A percentile compares a stretch with the other conserved stretches of the same genome.
phyloP scores from a whole-genome alignment of 1,140 invertebrate genomes.

The Brachionus manjavacas region DNA sequence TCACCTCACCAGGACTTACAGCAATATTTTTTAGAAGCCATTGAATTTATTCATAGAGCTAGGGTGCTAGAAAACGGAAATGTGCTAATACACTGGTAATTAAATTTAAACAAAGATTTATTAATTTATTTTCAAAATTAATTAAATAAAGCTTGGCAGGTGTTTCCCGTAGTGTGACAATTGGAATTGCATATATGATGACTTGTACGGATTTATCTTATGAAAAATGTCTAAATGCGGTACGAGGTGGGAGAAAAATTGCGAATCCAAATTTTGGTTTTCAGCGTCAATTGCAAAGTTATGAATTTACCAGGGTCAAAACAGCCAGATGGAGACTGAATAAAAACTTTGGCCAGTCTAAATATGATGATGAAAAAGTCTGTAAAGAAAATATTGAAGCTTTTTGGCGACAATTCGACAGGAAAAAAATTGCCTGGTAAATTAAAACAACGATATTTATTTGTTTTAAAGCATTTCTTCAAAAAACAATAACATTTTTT shows the following conservation, averaged over 20 bases:
- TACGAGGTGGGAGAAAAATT: conserved; percentile 77
- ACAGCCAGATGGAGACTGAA: conserved; percentile 21
- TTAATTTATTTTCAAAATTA: neutral
- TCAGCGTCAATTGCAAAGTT: conserved; percentile 84
- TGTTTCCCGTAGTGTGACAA: conserved; percentile 91
- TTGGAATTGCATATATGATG: conserved; percentile 91
- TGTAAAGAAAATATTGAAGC: conserved; percentile 24
- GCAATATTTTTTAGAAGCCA: conserved; percentile 85
- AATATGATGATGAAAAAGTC: conserved; percentile 40
- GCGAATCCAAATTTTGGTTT: conserved; percentile 93
- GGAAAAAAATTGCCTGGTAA: conserved; percentile 15
- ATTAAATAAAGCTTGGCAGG: conserved; percentile 72
- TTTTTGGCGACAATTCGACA: conserved; percentile 38
- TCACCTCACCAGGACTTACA: conserved; percentile 84
- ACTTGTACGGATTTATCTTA: conserved; percentile 78
- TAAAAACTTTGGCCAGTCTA: conserved; percentile 11
- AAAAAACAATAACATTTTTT: no score
- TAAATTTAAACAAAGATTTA: neutral
- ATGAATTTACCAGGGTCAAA: conserved; percentile 61
- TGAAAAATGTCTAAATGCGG: conserved; percentile 85
- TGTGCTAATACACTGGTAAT: conserved; percentile 89
- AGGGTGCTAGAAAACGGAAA: conserved; percentile 73
- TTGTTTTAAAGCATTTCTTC: no score
- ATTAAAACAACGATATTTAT: neutral
- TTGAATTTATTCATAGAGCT: conserved; percentile 90